phyloP scores from a whole-genome alignment of 2,797 vertebrate species.

The Mormyrus hasselquistii region DNA sequence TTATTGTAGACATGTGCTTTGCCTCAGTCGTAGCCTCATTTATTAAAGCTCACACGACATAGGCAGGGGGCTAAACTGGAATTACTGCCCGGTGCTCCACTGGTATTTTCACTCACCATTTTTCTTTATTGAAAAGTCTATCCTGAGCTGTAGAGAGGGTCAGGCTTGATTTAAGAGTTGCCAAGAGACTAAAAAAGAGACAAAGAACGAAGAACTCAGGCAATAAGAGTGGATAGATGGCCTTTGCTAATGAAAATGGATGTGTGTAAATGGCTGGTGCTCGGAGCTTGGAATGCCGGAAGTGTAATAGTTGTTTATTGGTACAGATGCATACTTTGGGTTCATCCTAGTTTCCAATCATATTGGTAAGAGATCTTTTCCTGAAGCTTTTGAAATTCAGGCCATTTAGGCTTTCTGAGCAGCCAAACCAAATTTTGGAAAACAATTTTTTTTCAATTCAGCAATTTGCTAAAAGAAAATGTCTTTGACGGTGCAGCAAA shows the following conservation, averaged over 20 bases:
- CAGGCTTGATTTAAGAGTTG: constrained; percentile 4
- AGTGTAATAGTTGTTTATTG: background rate
- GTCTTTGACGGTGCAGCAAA: background rate
- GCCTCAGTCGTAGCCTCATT: background rate
- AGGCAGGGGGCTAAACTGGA: constrained; percentile 8
- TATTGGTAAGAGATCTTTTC: background rate
- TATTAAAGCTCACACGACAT: constrained; percentile 1
- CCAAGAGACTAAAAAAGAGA: constrained; percentile 14
- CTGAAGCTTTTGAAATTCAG: background rate
- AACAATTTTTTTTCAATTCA: background rate
- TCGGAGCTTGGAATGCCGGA: background rate
- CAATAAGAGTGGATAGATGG: constrained; percentile 1
- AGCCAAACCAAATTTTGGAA: background rate
- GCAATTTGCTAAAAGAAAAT: background rate
- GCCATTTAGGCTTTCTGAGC: background rate
- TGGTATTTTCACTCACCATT: constrained; percentile 11
- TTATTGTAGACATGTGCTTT: background rate
- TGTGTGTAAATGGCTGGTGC: background rate
- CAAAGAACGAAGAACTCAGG: background rate
- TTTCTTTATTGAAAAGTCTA: constrained; percentile 13
- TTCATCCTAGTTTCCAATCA: background rate
- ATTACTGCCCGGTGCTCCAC: background rate
- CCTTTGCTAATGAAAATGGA: background rate
- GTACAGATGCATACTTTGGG: background rate
- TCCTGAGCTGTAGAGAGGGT: background rate